Conservation (phyloP, 30 jellyfish, hydroid and myxozoan species). For the Hydractinia echinata region DNA sequence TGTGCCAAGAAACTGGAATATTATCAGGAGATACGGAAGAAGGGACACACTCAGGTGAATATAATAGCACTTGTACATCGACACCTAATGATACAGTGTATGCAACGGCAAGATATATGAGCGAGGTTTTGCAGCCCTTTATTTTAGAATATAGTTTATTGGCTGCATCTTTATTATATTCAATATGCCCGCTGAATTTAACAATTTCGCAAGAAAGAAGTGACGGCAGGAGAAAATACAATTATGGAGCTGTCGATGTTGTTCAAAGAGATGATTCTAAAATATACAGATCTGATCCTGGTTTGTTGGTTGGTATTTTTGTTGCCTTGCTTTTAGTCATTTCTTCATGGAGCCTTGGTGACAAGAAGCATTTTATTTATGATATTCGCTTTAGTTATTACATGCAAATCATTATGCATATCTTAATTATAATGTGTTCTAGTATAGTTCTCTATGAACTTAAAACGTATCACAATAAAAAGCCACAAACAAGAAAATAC, state of each 20-base stretch:
- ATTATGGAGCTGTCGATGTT: conserved; percentile 17
- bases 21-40: background rate
- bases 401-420: conserved; percentile 19
- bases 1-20: conserved; percentile 34
- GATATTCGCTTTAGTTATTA: conserved; percentile 13
- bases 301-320: conserved; percentile 23
- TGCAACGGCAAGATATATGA: background rate
- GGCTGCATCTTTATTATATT: conserved; percentile 8
- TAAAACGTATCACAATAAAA: conserved; percentile 13
- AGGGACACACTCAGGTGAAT: background rate
- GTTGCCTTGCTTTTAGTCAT: conserved; percentile 13
- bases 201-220: background rate
- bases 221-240: conserved; percentile 4
- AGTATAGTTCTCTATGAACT: conserved; percentile 1
- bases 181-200: conserved; percentile 18
- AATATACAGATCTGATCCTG: conserved; percentile 31
- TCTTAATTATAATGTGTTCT: background rate
- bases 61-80: conserved; percentile 12
- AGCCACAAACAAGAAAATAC: conserved; percentile 1
- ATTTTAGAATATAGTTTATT: conserved; percentile 20
- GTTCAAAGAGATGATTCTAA: conserved; percentile 35
- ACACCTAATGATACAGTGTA: conserved; percentile 22
- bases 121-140: conserved; percentile 23
- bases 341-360: conserved; percentile 30
- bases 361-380: conserved; percentile 1